Evolutionary conservation across 1,140 invertebrate genomes (phyloP), one percentile per base, ranked within the genome.

Genomic region (Drosophila guanche): DNA sequence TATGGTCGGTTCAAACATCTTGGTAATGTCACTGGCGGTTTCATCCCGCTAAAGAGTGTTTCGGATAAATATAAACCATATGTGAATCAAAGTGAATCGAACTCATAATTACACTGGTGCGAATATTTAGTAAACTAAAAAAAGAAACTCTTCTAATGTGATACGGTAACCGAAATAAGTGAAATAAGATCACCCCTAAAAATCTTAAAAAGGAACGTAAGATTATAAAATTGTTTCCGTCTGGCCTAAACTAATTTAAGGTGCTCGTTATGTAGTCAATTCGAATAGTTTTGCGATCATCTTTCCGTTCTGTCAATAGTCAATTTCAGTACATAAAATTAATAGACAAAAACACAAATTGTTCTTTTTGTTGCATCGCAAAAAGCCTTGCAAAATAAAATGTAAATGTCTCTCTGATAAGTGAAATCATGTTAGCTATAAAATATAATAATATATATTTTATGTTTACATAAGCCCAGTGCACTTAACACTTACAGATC

Each of bases 401-500:
- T 20, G 25, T 40, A 33, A 53, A 75, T 40, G 23, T 47, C 72
- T 20, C 16, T 20, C 62, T 75, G 29, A 48, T 54, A 75, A 53
- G 50, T 40, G 75, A 67, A 54, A 63, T 61, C 4, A 50, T 50
- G 41, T 70, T 80, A 71, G 52, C 74, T 77, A 71, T 33, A 79
- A 79, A 60, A 65, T 71, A 76, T 54, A 76, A 76, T 54, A 76
- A 53, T 33, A 33, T 12, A 33, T 37, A 37, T 37, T 37, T 37
- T 37, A 65, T 79, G 76, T 76, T 79, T 61, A 83, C 55, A 74
- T 59, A 89, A 83, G 84, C 84, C 83, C 84, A 76, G 83, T 88
- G 78, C 78, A 88, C 78, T 74, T 70, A 89, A 81, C 92, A 95
- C 95, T 95, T 94, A 95, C 95, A 92, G 95, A 95, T 92, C 94